Base-by-base conservation (phyloP, 2,888 invertebrate species). In the Neocrepidodera transversa region DNA sequence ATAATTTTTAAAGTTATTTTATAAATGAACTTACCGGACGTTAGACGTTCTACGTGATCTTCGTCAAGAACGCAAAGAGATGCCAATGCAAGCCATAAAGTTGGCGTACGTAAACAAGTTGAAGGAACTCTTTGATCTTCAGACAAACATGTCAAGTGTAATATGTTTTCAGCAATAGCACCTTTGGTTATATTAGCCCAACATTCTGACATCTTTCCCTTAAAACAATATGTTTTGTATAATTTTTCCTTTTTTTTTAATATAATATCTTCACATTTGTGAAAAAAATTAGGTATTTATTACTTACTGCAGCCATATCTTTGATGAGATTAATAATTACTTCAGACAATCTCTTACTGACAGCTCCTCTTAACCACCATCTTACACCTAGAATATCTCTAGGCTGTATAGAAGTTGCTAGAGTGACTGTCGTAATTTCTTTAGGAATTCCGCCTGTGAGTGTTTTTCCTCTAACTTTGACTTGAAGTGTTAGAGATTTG, bases 51-150 rank as follows among this genome's bases (percentile, higher is more conserved):
- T 0, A 95, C 92, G 74, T 97, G 95, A 62, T 95, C 92, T 55
- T 91, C 90, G 72, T 95, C 94, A 65, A 97, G 84, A 2, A 97
- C 93, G 78, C 97, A 95, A 10, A 98, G 85, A 1, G 97, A 93
- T 0, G 97, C 94, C 50, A 98, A 81, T 0, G 96, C 92, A 69
- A 97, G 80, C 98, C 98, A 98, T 51, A 96, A 83, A 0, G 91
- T 89, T 1, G 95, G 91, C 23, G 89, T 88, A 68, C 89, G 87
- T 42, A 96, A 83, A 77, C 96, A 97, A 65, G 88, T 86, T 42
- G 85, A 84, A 0, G 92, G 93, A 6, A 84, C 82, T 48, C 95
- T 85, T 65, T 89, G 88, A 13, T 83, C 81, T 71, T 95, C 95
- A 60, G 87, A 86, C 54, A 95, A 79, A 69, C 91, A 88, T 0